Base-by-base conservation (phyloP, 2,888 invertebrate genomes). In the Chrysolina americana region DNA sequence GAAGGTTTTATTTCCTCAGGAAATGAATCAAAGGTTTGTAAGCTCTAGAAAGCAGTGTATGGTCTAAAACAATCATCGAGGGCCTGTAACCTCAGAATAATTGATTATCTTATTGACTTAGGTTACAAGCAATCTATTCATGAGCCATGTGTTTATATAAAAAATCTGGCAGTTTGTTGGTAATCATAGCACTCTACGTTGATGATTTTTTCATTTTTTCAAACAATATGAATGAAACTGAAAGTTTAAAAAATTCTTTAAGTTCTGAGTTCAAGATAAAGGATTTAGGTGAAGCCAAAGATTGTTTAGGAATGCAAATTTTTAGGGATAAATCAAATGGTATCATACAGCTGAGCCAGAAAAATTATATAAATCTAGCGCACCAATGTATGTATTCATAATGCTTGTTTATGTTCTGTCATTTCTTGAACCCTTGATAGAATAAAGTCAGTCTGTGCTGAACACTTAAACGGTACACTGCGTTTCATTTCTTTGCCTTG, bases 41-140 rank as follows among this genome's bases (percentile, higher is more conserved):
- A 71, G 63, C 66, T 80, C n/a, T 72, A 73, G 15, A 78, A 75
- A 48, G 72, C 70, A 15, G 41, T 80, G 19, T 80, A 80, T 71
- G 75, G 79, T 4, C 65, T 79, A 0, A 76, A 80, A 68, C 76
- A 79, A 59, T 69, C 79, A 36, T 68, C 74, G 13, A 65, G 71
- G 66, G 68, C 21, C 36, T 75, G 71, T 68, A 75, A 72, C 41
- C 68, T 72, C 15, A 75, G 47, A 65, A 66, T 63, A 4, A 56
- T 41, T 53, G 41, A 41, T 41, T 56, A 23, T 71, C 41, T 65
- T 15, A 28, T 13, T 13, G 62, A 62, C 13, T n/a, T 68, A 19
- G 68, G 68, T 11, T 73, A 68, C 59, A 68, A 44, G 21, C 28
- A 71, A 44, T 71, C 71, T 65, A 28, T 70, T 28, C 28, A 28